These are phyloP conservation scores for Galaxias olidus DNA, from an alignment of 2,797 vertebrate species.

Conservation along the genomic window DNA sequence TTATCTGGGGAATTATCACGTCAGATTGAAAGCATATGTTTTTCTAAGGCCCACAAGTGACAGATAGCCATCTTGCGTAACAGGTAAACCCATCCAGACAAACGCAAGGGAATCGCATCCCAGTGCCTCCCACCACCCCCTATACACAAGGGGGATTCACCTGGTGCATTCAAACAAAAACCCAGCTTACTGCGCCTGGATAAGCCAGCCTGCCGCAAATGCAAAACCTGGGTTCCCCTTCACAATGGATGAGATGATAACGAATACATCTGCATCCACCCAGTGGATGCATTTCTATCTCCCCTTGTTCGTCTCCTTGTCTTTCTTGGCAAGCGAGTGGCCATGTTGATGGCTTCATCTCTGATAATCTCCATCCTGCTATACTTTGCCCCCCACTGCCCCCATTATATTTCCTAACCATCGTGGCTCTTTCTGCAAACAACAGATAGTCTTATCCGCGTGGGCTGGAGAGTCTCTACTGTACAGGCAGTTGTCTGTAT, in stretches of 20 bases:
- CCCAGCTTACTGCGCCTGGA: slow-evolving; percentile 55
- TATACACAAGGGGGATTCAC: slow-evolving; percentile 33
- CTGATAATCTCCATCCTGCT: slow-evolving; percentile 45
- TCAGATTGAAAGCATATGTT: slow-evolving; percentile 15
- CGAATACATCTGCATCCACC: slow-evolving; percentile 42
- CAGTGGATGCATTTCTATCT: background rate
- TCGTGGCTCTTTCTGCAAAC: slow-evolving; percentile 62
- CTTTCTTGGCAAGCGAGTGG: slow-evolving; percentile 23
- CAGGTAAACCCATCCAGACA: slow-evolving; percentile 31
- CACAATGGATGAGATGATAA: slow-evolving; percentile 74
- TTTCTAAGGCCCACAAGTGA: slow-evolving; percentile 9
- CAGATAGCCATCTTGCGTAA: slow-evolving; percentile 33
- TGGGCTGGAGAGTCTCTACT: slow-evolving; percentile 18
- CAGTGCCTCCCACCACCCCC: slow-evolving; percentile 19
- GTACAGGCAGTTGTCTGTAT: slow-evolving; percentile 31
- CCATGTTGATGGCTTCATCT: slow-evolving; percentile 61
- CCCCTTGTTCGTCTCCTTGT: slow-evolving; percentile 22
- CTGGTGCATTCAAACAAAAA: slow-evolving; percentile 53
- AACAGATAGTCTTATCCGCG: slow-evolving; percentile 37
- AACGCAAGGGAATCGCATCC: slow-evolving; percentile 36
- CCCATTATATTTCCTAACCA: background rate
- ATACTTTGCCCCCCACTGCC: slow-evolving; percentile 19
- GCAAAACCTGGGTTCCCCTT: slow-evolving; percentile 66
- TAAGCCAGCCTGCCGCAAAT: slow-evolving; percentile 64
- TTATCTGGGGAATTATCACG: slow-evolving; percentile 32